Conservation (phyloP, 1,140 invertebrate genomes). For the Drosophila repletoides region DNA sequence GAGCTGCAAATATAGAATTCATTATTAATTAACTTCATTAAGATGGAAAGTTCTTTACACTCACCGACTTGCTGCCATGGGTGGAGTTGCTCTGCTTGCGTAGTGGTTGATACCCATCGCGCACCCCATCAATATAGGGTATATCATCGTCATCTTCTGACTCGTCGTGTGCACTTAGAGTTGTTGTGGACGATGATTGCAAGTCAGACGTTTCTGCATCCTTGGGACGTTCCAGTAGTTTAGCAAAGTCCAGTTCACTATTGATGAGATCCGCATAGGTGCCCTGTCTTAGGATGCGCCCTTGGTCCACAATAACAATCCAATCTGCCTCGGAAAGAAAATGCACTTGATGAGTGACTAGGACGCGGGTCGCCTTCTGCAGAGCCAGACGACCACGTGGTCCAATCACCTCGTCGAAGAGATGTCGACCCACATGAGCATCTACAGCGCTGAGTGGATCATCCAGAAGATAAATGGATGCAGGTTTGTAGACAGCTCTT, state of each 20-base stretch:
- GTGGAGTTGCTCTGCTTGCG: slow-evolving; percentile 56
- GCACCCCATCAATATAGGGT: slow-evolving; percentile 77
- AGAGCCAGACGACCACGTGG: slow-evolving; percentile 83
- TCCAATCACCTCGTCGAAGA: slow-evolving; percentile 87
- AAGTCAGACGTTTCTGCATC: slow-evolving; percentile 31
- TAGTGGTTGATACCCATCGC: slow-evolving; percentile 67
- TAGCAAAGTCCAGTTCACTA: slow-evolving; percentile 84
- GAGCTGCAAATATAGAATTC: slow-evolving; percentile 9
- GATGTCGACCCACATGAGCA: slow-evolving; percentile 86
- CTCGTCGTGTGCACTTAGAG: slow-evolving; percentile 45
- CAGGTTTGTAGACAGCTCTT: slow-evolving; percentile 88
- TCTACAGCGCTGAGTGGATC: slow-evolving; percentile 91
- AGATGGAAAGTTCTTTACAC: slow-evolving; percentile 2
- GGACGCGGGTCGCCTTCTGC: slow-evolving; percentile 87
- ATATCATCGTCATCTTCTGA: slow-evolving; percentile 80
- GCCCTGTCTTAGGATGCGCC: slow-evolving; percentile 84
- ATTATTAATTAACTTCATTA: neutral
- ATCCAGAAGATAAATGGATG: slow-evolving; percentile 90
- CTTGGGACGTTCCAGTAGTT: slow-evolving; percentile 83
- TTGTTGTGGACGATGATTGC: slow-evolving; percentile 73
- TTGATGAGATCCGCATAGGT: slow-evolving; percentile 84
- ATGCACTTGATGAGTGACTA: slow-evolving; percentile 94
- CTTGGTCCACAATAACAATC: slow-evolving; percentile 91
- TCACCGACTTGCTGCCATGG: slow-evolving; percentile 68
- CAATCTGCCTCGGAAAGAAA: slow-evolving; percentile 89